Evolutionary conservation across 2,113 vertebrate species (phyloP), one percentile per base, ranked within the genome.

Genomic region (Conger conger): DNA sequence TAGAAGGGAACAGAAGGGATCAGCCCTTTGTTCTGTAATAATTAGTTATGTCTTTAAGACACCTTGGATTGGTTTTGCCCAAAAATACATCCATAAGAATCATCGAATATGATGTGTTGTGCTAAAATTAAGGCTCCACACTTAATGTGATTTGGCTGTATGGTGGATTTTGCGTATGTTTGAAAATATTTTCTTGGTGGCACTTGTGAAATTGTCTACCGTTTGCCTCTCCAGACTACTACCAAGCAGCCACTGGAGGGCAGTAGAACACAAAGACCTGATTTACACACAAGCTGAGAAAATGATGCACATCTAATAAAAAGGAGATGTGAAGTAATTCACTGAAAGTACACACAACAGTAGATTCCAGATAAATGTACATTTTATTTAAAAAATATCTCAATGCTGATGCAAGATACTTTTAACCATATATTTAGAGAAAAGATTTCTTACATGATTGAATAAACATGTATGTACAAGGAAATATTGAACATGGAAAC

Each of bases 351-450:
- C 23, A 27, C 33, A 73, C 68, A 4, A 11, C n/a, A 73, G n/a
- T 30, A 73, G 68, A 27, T 93, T 95, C 95, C 93, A 94, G 93
- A 94, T 94, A 95, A 91, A 94, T 82, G 23, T 83, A 42, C 76
- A 80, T 87, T 96, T 96, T 95, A 96, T 96, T 95, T 93, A 92
- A 95, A 96, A 97, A 96, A 96, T 95, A 96, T 94, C 94, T 94
- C 93, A 95, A 94, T 93, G 94, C 93, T 94, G 95, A 94, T 95
- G 96, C 94, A 94, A 94, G 96, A 96, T 93, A 96, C 93, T 95
- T 95, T 93, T 95, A 93, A 81, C 89, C 95, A 96, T 96, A 96
- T 95, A 80, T 90, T 94, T 95, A 95, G 95, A 96, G 93, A 93
- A 95, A 95, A 94, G 93, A 92, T 94, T 96, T 95, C 95, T 96